A percentile compares a stretch with the other conserved stretches of the same genome.
Conservation (phyloP, 2,888 invertebrate genomes). For the Sinohyriopsis cumingii region DNA sequence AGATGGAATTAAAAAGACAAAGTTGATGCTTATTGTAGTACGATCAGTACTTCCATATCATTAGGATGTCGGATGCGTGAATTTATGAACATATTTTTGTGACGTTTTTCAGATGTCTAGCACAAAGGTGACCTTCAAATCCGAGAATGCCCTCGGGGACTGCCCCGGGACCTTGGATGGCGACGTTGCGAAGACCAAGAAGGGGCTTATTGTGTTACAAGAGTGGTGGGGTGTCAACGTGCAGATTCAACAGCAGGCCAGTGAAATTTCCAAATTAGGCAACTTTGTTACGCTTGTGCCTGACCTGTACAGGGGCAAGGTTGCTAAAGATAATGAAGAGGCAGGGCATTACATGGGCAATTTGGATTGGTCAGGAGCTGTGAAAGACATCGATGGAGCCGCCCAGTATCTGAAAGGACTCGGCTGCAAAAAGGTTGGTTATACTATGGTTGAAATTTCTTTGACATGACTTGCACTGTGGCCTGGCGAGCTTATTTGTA, state of each 20-base stretch:
- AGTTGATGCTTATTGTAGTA: too few relatives aligned
- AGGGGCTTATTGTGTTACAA: constrained; percentile 51
- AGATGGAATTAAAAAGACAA: too few relatives aligned
- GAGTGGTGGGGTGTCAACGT: constrained; percentile 68
- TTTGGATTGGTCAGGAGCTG: constrained; percentile 64
- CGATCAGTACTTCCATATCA: too few relatives aligned
- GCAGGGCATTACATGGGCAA: constrained; percentile 62
- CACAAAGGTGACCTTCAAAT: constrained; percentile 11
- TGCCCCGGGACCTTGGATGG: constrained; percentile 23
- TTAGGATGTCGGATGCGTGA: too few relatives aligned
- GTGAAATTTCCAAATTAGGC: constrained; percentile 39
- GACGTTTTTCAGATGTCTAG: too few relatives aligned
- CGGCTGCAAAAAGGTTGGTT: constrained; percentile 52
- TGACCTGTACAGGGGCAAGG: constrained; percentile 63
- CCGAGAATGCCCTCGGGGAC: constrained; percentile 23
- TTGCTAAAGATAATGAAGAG: constrained; percentile 56
- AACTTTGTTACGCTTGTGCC: constrained; percentile 58
- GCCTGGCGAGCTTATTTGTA: too few relatives aligned
- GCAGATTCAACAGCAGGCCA: constrained; percentile 53
- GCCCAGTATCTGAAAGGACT: constrained; percentile 46
- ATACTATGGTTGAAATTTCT: not conserved
- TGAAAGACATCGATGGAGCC: constrained; percentile 58
- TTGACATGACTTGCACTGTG: too few relatives aligned
- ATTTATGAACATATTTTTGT: too few relatives aligned
- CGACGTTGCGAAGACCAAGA: constrained; percentile 21